These are phyloP conservation scores for Heliothis peltigera DNA, from an alignment of 2,888 invertebrate genomes.

Conservation along the genomic window DNA sequence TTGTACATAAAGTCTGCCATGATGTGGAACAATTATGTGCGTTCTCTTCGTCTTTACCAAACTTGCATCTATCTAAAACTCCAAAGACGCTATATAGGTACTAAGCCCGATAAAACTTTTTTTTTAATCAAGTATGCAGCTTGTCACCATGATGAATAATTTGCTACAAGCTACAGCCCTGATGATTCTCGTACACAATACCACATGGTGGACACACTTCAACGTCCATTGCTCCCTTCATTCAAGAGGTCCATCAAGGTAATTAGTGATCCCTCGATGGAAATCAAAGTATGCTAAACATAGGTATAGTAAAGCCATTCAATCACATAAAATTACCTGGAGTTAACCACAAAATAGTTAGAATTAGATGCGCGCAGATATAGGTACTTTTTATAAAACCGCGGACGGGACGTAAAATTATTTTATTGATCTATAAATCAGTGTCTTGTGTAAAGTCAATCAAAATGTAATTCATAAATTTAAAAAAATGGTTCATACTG, in stretches of 20 bases:
- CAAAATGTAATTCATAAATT: no score
- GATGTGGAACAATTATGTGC: no score
- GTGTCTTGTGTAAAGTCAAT: no score
- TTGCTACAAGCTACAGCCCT: slow-evolving; percentile 40
- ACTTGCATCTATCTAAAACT: no score
- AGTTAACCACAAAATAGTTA: slow-evolving; percentile 31
- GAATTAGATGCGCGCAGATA: not conserved
- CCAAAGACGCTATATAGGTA: no score
- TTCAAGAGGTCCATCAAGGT: slow-evolving; percentile 50
- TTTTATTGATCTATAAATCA: no score
- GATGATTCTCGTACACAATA: slow-evolving; percentile 37
- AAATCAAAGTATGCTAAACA: slow-evolving; percentile 32
- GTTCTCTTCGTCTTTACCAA: no score
- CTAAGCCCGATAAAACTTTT: no score
- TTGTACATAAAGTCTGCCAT: not conserved
- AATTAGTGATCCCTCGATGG: slow-evolving; percentile 43
- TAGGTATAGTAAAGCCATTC: slow-evolving; percentile 16
- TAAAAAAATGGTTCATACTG: no score
- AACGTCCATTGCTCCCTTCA: slow-evolving; percentile 44
- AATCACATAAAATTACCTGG: slow-evolving; percentile 29
- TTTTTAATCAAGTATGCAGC: not conserved
- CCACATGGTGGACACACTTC: slow-evolving; percentile 48
- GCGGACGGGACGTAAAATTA: slow-evolving; percentile 1
- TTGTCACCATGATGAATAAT: not conserved
- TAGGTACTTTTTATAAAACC: slow-evolving; percentile 4